Evolutionary conservation across 2,113 vertebrate species (phyloP), one percentile per base, ranked within the genome.

Genomic region (Serinus canaria): DNA sequence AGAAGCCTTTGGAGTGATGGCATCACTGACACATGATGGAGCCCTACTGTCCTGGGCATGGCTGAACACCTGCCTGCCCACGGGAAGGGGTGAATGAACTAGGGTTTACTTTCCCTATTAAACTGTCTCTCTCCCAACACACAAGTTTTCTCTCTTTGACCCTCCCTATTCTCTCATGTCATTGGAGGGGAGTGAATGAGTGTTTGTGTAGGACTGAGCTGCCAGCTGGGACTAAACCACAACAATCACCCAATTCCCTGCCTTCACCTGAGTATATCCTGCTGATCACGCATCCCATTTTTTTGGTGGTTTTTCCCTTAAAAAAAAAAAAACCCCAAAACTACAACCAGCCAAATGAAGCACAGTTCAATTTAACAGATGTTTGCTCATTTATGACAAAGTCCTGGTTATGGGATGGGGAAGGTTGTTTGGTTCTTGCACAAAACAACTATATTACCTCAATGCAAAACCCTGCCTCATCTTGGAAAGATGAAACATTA

Each of bases 281-380:
- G 33, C 64, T 3, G 28, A 52, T 41, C 43, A 70, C 41, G 66
- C 15, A 88, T 55, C 37, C 30, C 4, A 14, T 41, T 87, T 78
- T 76, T 72, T 63, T 52, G 27, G 62, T 70, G 14, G 6, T 46
- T 56, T 70, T 77, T 50, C 5, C 5, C 6, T 44, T 87, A 55
- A 44, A 67, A 56, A 2, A 7, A 75, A 75, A 41, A 41, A 41
- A 49, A 64, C 30, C 1, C 31, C 13, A 9, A 44, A 39, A 33
- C 15, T 35, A 33, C 3, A 27, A 47, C 27, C 14, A 52, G 4
- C 12, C 43, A 64, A 49, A 37, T 2, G 4, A 56, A 69, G 41
- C 20, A 52, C n/a, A 50, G 50, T 46, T 95, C 82, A 41, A 18
- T 93, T 93, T 88, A 92, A 90, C 88, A 93, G 90, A 93, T 86